phyloP scores from a whole-genome alignment of 2,113 vertebrate species.

The Hippocampus abdominalis region DNA sequence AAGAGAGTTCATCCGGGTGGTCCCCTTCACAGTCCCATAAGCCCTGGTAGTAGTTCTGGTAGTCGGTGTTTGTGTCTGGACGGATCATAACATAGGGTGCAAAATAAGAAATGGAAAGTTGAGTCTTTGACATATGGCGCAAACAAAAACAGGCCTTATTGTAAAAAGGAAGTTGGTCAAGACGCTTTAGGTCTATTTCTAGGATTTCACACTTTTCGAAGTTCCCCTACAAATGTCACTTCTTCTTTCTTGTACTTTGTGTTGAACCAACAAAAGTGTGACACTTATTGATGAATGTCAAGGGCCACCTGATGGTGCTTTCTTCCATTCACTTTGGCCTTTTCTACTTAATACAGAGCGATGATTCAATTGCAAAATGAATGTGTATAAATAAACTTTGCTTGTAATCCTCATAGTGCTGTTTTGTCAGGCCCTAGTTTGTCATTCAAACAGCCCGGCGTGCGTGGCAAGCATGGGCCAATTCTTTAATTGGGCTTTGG shows the following conservation, averaged over 20 bases:
- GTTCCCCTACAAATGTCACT: constrained; percentile 44
- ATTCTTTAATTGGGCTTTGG: constrained; percentile 1
- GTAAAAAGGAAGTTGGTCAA: constrained; percentile 46
- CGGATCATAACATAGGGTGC: not conserved
- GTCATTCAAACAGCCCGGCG: not conserved
- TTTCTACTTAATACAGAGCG: constrained; percentile 4
- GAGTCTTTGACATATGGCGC: not conserved
- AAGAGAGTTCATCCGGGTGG: constrained; percentile 86
- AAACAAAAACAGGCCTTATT: not conserved
- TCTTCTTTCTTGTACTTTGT: constrained; percentile 18
- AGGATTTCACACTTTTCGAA: constrained; percentile 27
- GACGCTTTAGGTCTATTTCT: constrained; percentile 40
- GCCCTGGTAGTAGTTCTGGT: constrained; percentile 89
- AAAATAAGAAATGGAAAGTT: not conserved
- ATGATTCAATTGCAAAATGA: not conserved
- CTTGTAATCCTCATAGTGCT: not conserved
- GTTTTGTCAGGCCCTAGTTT: not conserved
- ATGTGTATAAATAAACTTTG: not conserved
- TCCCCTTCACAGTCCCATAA: constrained; percentile 89
- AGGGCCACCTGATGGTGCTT: not conserved
- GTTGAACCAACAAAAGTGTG: not conserved
- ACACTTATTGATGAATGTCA: not conserved
- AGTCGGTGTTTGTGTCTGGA: constrained; percentile 81
- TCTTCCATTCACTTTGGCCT: not conserved
- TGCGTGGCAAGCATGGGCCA: not conserved